Conservation (phyloP, 2,113 vertebrate species). For the Jacana jacana region DNA sequence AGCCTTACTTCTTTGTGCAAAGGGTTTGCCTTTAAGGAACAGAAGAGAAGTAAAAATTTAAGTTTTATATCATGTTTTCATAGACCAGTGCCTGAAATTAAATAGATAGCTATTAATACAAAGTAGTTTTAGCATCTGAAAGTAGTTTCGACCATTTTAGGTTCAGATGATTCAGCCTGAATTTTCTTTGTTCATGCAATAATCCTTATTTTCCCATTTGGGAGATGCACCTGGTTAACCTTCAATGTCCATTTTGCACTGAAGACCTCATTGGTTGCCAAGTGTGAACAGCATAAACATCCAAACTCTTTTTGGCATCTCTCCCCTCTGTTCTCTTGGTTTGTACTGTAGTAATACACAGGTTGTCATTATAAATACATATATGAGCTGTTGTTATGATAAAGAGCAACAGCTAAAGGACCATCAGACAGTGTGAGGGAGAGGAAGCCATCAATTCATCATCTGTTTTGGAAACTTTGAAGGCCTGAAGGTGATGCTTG, state of each 20-base stretch:
- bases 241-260: background rate
- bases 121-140: background rate
- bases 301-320: background rate
- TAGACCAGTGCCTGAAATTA: background rate
- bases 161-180: background rate
- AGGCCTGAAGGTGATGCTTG: background rate
- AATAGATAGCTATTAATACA: background rate
- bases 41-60: background rate
- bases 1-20: background rate
- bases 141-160: background rate
- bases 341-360: background rate
- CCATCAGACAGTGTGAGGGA: background rate
- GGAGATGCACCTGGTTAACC: background rate
- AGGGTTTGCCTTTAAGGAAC: background rate
- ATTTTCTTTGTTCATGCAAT: background rate
- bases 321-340: background rate
- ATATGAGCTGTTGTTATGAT: background rate
- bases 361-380: background rate
- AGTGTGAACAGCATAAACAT: background rate
- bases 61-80: background rate
- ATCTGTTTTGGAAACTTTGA: background rate
- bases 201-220: background rate
- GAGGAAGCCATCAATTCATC: accelerated
- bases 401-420: background rate
- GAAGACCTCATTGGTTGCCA: background rate